A percentile compares a stretch with the other conserved stretches of the same genome.
Conservation (phyloP, 64 coral and sea anemone species). For the Montipora cactus region DNA sequence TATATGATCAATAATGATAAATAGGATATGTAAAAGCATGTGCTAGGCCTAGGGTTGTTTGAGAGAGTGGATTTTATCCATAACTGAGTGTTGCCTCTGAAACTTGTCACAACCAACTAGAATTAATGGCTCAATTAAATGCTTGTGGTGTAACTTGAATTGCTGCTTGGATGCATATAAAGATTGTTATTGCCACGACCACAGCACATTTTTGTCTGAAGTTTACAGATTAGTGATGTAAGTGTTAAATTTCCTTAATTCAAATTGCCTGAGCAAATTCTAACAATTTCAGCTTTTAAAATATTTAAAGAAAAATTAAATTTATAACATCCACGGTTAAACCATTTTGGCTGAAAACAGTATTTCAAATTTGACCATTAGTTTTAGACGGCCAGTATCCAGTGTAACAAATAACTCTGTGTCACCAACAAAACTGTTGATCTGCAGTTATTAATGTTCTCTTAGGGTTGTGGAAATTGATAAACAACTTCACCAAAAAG, state of each 20-base stretch:
- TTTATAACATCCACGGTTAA: neutral
- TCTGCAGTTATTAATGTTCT: neutral
- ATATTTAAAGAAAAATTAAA: neutral
- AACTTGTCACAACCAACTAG: too few relatives aligned
- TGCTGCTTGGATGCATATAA: too few relatives aligned
- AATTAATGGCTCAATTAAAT: too few relatives aligned
- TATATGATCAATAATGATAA: too few relatives aligned
- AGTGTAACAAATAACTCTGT: neutral
- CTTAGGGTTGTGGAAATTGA: neutral
- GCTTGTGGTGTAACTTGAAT: too few relatives aligned
- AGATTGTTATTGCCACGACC: too few relatives aligned
- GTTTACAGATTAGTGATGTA: neutral
- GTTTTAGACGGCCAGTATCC: neutral
- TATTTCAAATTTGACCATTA: constrained; percentile 6
- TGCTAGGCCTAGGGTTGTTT: too few relatives aligned
- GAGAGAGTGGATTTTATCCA: too few relatives aligned
- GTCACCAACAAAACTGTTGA: neutral
- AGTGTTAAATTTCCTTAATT: neutral
- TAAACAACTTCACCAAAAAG: neutral
- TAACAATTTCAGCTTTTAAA: neutral
- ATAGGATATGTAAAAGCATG: too few relatives aligned
- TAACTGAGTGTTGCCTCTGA: too few relatives aligned
- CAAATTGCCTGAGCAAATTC: neutral
- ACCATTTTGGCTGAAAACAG: neutral
- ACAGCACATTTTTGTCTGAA: too few relatives aligned